phyloP scores from a whole-genome alignment of 2,797 vertebrate species.

The Thripadectes ignobilis region DNA sequence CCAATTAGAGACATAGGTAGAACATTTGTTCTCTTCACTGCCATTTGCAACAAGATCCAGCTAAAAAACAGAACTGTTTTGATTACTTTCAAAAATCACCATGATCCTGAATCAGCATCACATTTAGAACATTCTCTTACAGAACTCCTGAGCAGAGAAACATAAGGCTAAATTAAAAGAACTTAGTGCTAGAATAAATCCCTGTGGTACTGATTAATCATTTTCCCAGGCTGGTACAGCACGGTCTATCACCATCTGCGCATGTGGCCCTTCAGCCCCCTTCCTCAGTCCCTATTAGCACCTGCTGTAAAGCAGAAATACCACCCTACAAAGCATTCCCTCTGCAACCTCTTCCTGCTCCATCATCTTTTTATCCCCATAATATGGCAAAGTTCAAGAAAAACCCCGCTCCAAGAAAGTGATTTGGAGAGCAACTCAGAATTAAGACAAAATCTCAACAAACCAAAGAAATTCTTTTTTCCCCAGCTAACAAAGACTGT shows the following conservation, averaged over 20 bases:
- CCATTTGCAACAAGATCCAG: neutral
- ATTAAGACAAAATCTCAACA: neutral
- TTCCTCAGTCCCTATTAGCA: neutral
- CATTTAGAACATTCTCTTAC: constrained; percentile 35
- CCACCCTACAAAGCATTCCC: neutral
- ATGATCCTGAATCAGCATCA: constrained; percentile 30
- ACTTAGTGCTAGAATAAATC: constrained; percentile 21
- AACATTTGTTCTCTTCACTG: constrained; percentile 44
- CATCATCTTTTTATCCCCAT: neutral
- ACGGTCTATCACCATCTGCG: constrained; percentile 31
- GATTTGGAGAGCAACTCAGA: neutral
- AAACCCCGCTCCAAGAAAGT: neutral
- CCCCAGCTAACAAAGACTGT: neutral
- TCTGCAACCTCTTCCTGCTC: neutral
- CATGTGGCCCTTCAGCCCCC: neutral
- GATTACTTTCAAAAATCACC: neutral
- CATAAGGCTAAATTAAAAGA: constrained; percentile 55
- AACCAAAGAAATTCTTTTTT: neutral
- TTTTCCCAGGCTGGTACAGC: constrained; percentile 46
- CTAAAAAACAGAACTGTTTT: neutral
- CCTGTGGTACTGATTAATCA: constrained; percentile 53
- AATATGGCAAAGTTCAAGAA: neutral
- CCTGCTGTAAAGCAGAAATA: neutral
- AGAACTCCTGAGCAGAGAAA: constrained; percentile 20
- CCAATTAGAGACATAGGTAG: neutral